These are phyloP conservation scores for Eupleurogrammus muticus DNA, from an alignment of 2,797 vertebrate species.

Conservation along the genomic window DNA sequence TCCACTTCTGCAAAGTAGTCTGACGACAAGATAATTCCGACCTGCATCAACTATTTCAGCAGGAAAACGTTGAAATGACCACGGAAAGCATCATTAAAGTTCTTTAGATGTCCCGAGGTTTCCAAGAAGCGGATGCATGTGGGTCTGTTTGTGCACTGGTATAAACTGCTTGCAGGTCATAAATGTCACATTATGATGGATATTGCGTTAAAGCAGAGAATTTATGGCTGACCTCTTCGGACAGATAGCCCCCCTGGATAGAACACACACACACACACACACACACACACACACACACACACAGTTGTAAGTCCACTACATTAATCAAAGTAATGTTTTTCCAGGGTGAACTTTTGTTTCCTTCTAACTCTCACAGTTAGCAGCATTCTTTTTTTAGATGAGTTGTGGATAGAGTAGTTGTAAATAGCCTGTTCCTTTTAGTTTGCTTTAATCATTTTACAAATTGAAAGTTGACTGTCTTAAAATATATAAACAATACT, in stretches of 20 bases:
- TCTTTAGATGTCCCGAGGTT: constrained; percentile 47
- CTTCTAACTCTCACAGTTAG: background rate
- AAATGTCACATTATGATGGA: constrained; percentile 67
- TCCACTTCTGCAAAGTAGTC: constrained; percentile 30
- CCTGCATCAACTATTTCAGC: constrained; percentile 24
- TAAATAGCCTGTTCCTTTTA: background rate
- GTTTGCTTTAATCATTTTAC: too few relatives aligned
- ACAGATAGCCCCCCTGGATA: constrained; percentile 18
- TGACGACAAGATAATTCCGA: constrained; percentile 10
- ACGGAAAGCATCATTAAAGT: constrained; percentile 51
- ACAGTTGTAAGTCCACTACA: constrained; percentile 1
- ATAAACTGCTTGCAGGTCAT: constrained; percentile 49
- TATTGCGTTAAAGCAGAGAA: constrained; percentile 48
- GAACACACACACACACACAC: constrained; percentile 10
- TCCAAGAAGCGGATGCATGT: constrained; percentile 65
- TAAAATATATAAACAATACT: background rate
- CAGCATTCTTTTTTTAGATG: constrained; percentile 1
- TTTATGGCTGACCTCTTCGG: constrained; percentile 66
- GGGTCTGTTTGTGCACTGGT: constrained; percentile 37
- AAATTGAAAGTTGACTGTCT: background rate
- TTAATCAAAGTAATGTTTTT: constrained; percentile 19
- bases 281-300: constrained; percentile 6
- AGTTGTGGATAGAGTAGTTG: background rate
- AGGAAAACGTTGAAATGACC: constrained; percentile 53
- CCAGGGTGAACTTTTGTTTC: constrained; percentile 3